Conservation (phyloP, 2,113 vertebrate species). For the Bubo blakistoni region DNA sequence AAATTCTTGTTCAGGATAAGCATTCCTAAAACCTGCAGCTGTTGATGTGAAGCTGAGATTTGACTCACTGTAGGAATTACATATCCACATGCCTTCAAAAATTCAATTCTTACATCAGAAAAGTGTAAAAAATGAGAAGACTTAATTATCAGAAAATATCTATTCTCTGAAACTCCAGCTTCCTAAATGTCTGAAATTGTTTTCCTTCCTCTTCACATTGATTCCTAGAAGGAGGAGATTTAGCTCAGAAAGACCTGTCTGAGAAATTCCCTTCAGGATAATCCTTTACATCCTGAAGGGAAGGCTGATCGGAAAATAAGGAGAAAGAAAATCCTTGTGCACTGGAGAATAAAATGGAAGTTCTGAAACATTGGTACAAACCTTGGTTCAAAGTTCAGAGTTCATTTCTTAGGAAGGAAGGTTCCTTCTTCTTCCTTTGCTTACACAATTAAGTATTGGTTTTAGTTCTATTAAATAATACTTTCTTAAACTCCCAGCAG, state of each 20-base stretch:
- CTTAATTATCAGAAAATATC: not conserved
- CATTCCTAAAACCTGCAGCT: not conserved
- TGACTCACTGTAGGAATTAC: not conserved
- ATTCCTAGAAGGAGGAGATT: not conserved
- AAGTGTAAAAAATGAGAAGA: not conserved
- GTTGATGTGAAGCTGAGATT: not conserved
- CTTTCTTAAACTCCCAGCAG: not conserved
- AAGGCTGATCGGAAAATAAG: not conserved
- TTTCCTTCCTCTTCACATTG: not conserved
- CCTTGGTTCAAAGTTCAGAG: not conserved
- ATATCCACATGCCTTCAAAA: not conserved
- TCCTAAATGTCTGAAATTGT: not conserved
- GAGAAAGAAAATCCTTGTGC: not conserved
- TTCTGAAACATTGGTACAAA: not conserved
- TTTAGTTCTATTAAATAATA: not conserved
- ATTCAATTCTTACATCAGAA: not conserved
- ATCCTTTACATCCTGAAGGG: not conserved
- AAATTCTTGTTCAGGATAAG: not conserved
- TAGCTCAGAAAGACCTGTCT: not conserved
- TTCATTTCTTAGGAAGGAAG: not conserved
- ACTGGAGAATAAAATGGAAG: not conserved
- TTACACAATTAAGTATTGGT: not conserved
- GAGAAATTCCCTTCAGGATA: not conserved
- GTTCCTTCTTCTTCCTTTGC: not conserved
- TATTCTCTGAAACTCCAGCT: not conserved